Base-by-base conservation (phyloP, 2,888 invertebrate genomes). In the Saturnia pavonia region DNA sequence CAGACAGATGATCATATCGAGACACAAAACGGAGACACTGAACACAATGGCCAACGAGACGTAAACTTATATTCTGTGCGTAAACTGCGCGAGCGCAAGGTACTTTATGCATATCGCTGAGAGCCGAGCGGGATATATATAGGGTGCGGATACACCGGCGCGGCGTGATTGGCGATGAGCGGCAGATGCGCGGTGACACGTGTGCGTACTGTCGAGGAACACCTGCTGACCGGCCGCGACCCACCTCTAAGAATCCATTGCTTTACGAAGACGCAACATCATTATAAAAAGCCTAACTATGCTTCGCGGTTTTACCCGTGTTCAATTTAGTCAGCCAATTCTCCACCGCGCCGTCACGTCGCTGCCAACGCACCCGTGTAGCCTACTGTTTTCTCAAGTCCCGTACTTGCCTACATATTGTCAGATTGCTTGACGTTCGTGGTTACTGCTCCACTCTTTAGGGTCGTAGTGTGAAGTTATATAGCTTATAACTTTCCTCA, bases 1-100 rank as follows among this genome's bases (percentile, higher is more conserved):
- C 48, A 94, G 88, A 79, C 94, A 94, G 86, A 94, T 94, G 78
- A 94, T 94, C 94, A 94, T 94, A 8, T 74, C 77, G 79, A 74
- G 73, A 72, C 57, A 70, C 68, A 14, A 14, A 27, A 27, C 25
- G 11, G 57, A 60, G 27, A 12, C 57, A 60, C 57, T 60, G 27
- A 60, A 60, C 57, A 60, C 57, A 27, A 60, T 19, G 14, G 25
- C 14, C 6, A 14, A 60, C 57, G 25, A 60, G 27, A 60, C 14
- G 57, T 60, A 12, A n/a, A n/a, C n/a, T n/a, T n/a, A n/a, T n/a
- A n/a, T n/a, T n/a, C n/a, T n/a, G n/a, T n/a, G n/a, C n/a, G n/a
- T n/a, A n/a, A 60, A 9, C 57, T 60, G 25, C 57, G 14, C 57
- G 27, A 60, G 57, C 57, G 57, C 16, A 60, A 60, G 25, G 57